These are phyloP conservation scores for Psilopsiagon aurifrons DNA, from an alignment of 2,113 vertebrate genomes.

Conservation along the genomic window DNA sequence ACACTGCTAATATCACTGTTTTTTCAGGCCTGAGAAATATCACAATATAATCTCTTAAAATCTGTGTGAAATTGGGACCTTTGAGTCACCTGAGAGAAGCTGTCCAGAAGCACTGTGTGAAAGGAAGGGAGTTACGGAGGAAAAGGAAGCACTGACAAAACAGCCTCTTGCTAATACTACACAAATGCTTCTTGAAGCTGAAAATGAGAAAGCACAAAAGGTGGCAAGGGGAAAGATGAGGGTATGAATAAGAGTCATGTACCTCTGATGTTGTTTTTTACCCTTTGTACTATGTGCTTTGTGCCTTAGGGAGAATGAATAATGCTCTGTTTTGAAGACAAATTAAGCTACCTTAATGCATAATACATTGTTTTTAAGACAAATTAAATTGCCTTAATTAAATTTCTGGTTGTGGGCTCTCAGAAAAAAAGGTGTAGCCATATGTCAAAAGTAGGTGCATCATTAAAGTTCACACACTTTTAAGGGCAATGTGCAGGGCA, in stretches of 20 bases:
- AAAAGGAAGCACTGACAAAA: slow-evolving; percentile 47
- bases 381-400: slow-evolving; percentile 40
- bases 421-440: neutral
- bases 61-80: neutral
- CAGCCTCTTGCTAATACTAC: neutral
- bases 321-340: slow-evolving; percentile 60
- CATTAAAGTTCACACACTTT: neutral
- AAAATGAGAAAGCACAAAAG: slow-evolving; percentile 39
- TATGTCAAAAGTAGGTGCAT: neutral
- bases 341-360: slow-evolving; percentile 58
- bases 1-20: slow-evolving; percentile 5
- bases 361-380: slow-evolving; percentile 45
- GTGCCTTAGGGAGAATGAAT: slow-evolving; percentile 39
- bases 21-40: slow-evolving; percentile 30
- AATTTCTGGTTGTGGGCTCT: slow-evolving; percentile 24
- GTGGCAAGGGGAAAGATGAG: slow-evolving; percentile 12
- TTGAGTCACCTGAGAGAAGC: slow-evolving; percentile 46
- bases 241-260: slow-evolving; percentile 47
- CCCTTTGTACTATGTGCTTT: neutral
- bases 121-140: slow-evolving; percentile 44
- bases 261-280: slow-evolving; percentile 35
- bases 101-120: slow-evolving; percentile 3
- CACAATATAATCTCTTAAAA: neutral
- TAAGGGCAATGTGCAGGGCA: neutral
- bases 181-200: slow-evolving; percentile 21